Percentiles rank a stretch among this genome's conserved stretches.
Conservation (phyloP, 2,888 invertebrate genomes). For the Drosophila putrida region DNA sequence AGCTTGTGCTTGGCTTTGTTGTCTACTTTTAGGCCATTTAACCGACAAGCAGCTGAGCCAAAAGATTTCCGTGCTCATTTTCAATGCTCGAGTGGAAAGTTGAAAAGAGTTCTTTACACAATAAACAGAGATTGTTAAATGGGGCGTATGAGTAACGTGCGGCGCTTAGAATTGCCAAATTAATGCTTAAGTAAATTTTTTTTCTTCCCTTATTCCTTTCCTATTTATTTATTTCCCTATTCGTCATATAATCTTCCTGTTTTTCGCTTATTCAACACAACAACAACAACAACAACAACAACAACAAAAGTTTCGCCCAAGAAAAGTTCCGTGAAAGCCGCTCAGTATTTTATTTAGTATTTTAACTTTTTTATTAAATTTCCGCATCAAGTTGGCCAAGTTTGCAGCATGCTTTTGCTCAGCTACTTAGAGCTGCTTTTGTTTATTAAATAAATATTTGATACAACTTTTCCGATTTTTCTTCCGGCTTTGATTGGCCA, state of each 20-base stretch:
- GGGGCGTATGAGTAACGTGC: conserved; percentile 70
- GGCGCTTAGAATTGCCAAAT: conserved; percentile 62
- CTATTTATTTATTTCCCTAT: conserved; percentile 16
- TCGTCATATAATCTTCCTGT: conserved; percentile 24
- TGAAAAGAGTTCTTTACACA: conserved; percentile 54
- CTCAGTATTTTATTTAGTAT: conserved; percentile 54
- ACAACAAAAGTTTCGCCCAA: conserved; percentile 33
- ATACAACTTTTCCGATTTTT: conserved; percentile 57
- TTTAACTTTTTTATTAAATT: conserved; percentile 72
- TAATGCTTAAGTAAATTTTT: conserved; percentile 50
- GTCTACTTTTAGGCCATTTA: conserved; percentile 73
- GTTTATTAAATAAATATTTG: conserved; percentile 78
- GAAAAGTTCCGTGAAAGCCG: conserved; percentile 37
- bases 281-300: conserved; percentile 19
- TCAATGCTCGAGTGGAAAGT: conserved; percentile 18
- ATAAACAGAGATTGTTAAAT: conserved; percentile 60
- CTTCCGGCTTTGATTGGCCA: conserved; percentile 40
- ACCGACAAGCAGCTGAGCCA: conserved; percentile 39
- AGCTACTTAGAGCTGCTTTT: conserved; percentile 59
- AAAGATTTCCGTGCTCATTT: conserved; percentile 17
- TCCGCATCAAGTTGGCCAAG: conserved; percentile 46
- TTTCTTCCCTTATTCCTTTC: conserved; percentile 3
- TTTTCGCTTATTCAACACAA: conserved; percentile 1
- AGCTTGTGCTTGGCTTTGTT: conserved; percentile 59
- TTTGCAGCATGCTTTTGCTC: conserved; percentile 47